Evolutionary conservation across 2,888 invertebrate species (phyloP).

Genomic region (Clusia tigrina): DNA sequence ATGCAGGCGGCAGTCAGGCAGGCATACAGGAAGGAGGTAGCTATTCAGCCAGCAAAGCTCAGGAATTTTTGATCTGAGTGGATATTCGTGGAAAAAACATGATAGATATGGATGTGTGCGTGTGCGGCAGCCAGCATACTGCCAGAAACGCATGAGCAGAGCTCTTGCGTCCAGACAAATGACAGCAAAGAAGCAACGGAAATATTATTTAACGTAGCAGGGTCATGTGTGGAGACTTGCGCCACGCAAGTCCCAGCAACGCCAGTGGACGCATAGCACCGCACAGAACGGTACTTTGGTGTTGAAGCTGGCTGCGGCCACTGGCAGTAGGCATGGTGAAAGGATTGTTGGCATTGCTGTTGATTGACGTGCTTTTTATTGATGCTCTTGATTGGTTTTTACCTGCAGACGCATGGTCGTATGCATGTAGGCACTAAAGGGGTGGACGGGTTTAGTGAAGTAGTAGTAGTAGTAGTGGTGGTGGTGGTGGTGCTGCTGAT

Average conservation of each 20-base stretch:
- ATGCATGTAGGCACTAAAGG: constrained; percentile 3
- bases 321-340: not conserved
- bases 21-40: not conserved
- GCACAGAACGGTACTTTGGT: not conserved
- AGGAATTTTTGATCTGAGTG: no score
- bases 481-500: not conserved
- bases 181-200: constrained; percentile 3
- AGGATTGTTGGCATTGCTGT: constrained; percentile 1
- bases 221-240: not conserved
- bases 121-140: no score
- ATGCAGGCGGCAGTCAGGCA: not conserved
- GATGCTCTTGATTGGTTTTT: constrained; percentile 65
- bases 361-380: constrained; percentile 65
- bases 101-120: not conserved
- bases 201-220: constrained; percentile 1
- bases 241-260: no score
- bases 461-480: no score
- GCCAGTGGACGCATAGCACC: not conserved
- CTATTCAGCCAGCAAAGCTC: no score
- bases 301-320: not conserved
- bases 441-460: not conserved
- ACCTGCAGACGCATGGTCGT: constrained; percentile 42
- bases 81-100: no score
- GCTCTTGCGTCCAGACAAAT: constrained; percentile 8
- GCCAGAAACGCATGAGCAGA: constrained; percentile 5